Evolutionary conservation across 2,888 invertebrate genomes (phyloP).

Genomic region (Enchytraeus crypticus): DNA sequence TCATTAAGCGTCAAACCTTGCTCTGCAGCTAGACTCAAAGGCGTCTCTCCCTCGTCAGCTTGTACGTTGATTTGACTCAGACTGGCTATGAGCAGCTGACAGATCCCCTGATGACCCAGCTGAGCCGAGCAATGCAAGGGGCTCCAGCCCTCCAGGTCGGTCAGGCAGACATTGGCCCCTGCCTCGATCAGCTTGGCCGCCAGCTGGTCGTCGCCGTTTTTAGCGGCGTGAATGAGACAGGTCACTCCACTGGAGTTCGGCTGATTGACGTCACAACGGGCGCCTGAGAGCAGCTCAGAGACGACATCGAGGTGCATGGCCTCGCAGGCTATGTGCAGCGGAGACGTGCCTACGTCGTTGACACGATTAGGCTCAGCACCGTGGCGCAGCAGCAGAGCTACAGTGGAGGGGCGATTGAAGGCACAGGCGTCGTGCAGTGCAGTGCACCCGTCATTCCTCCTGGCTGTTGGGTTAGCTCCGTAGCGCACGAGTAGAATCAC

Average conservation of each 20-base stretch:
- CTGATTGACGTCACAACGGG: conserved; percentile 16
- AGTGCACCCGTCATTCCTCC: conserved; percentile 19
- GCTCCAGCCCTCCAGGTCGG: conserved; percentile 17
- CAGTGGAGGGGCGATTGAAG: conserved; percentile 13
- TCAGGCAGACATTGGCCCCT: conserved; percentile 13
- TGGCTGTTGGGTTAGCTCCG: conserved; percentile 10
- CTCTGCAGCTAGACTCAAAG: conserved; percentile 16
- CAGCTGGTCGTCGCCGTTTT: conserved; percentile 13
- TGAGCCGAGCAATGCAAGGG: conserved; percentile 21
- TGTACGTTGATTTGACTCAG: conserved; percentile 10
- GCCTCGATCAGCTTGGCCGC: conserved; percentile 2
- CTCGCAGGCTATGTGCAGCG: conserved; percentile 21
- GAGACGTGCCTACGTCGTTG: conserved; percentile 10
- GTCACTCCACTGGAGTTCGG: conserved; percentile 19
- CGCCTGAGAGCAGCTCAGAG: not conserved
- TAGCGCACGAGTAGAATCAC: conserved; percentile 8
- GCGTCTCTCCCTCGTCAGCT: conserved; percentile 15
- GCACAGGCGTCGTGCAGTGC: conserved; percentile 23
- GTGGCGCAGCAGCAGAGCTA: conserved; percentile 6
- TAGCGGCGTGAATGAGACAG: conserved; percentile 18
- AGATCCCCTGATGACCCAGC: conserved; percentile 12
- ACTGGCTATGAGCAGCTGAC: conserved; percentile 7
- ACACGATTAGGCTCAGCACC: conserved; percentile 7
- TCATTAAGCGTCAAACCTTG: conserved; percentile 13
- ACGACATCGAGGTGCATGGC: conserved; percentile 9